These are phyloP conservation scores for Ornithorhynchus anatinus DNA, from an alignment of 2,113 vertebrate species.

Conservation along the genomic window DNA sequence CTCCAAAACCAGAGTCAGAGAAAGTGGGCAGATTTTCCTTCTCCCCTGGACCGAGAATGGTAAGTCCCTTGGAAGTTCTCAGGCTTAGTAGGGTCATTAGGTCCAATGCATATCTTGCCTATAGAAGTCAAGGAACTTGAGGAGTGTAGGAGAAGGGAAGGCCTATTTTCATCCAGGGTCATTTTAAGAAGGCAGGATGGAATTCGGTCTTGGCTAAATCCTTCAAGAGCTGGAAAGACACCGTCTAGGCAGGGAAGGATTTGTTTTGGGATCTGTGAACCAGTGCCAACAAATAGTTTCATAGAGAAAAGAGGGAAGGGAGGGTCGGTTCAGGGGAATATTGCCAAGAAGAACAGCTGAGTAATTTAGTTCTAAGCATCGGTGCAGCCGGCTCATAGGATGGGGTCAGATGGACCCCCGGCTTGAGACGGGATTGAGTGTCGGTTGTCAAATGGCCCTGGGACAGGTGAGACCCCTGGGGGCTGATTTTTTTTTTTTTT, in stretches of 20 bases:
- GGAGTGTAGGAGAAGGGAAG: not conserved
- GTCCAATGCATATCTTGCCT: not conserved
- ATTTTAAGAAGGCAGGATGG: slow-evolving; percentile 17
- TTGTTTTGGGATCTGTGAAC: slow-evolving; percentile 1
- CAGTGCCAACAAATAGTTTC: slow-evolving; percentile 52
- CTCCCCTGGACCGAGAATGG: no score
- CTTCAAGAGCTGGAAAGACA: slow-evolving; percentile 16
- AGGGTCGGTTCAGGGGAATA: not conserved
- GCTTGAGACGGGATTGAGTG: slow-evolving; percentile 16
- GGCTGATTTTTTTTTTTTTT: slow-evolving; percentile 28
- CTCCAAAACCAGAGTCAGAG: no score
- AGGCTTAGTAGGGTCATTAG: not conserved
- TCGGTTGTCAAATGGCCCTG: slow-evolving; percentile 28
- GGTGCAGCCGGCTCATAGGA: not conserved
- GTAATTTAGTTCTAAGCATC: slow-evolving; percentile 40
- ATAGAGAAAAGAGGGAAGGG: slow-evolving; percentile 13
- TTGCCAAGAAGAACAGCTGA: slow-evolving; percentile 37
- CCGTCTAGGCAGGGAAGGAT: not conserved
- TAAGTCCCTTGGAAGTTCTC: not conserved
- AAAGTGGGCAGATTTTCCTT: no score
- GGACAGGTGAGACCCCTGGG: slow-evolving; percentile 38
- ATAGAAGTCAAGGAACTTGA: rapidly evolving
- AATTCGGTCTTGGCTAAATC: slow-evolving; percentile 6
- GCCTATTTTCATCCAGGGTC: not conserved
- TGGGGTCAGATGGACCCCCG: slow-evolving; percentile 25